These are phyloP conservation scores for Cynocephalus volans DNA, from an alignment of 2,113 vertebrate species.

Conservation along the genomic window DNA sequence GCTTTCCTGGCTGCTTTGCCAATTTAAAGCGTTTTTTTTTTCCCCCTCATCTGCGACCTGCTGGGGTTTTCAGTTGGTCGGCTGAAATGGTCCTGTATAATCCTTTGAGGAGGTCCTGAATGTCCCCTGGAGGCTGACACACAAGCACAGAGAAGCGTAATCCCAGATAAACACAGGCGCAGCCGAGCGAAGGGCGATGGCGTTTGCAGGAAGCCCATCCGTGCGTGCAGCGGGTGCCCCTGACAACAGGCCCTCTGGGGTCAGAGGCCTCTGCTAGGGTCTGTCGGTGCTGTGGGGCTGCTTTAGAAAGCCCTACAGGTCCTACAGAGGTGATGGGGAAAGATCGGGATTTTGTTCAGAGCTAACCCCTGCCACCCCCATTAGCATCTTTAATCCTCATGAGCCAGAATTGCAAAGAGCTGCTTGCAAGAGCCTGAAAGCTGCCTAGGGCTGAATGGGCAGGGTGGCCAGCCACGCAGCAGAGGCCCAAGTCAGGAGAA, in stretches of 20 bases:
- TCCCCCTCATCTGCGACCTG: background rate
- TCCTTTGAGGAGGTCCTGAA: background rate
- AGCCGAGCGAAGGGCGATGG: fast-evolving
- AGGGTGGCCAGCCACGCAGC: background rate
- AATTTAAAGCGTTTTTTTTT: background rate
- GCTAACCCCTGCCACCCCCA: fast-evolving
- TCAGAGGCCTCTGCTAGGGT: fast-evolving
- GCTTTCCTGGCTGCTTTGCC: background rate
- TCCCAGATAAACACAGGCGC: background rate
- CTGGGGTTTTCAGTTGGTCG: conserved; percentile 23
- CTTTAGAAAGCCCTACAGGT: background rate
- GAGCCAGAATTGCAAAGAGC: background rate
- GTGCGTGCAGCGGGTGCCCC: fast-evolving
- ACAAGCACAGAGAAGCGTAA: background rate
- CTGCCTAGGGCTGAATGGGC: fast-evolving
- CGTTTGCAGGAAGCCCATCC: background rate
- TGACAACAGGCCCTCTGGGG: fast-evolving
- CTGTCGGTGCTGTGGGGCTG: fast-evolving
- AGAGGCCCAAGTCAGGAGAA: fast-evolving
- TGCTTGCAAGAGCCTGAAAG: background rate
- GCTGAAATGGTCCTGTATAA: background rate
- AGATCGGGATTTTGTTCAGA: background rate
- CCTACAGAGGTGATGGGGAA: fast-evolving
- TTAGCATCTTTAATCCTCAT: background rate
- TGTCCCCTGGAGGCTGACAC: background rate